These are phyloP conservation scores for Platycheirus rosarum DNA, from an alignment of 2,888 invertebrate species.

Conservation along the genomic window DNA sequence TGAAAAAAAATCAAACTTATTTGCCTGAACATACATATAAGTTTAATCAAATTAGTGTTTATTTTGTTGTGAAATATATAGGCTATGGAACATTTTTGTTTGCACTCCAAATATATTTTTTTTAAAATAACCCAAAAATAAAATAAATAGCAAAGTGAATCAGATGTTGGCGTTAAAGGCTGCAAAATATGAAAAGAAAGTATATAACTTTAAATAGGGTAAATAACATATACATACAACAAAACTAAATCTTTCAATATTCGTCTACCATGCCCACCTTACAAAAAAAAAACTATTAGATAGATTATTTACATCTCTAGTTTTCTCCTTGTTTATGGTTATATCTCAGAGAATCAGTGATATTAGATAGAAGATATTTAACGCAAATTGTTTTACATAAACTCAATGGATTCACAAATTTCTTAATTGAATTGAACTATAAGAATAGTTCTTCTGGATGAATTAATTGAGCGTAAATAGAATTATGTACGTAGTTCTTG, in stretches of 20 bases:
- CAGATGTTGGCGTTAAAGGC: no score
- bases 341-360: conserved; percentile 27
- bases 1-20: conserved; percentile 63
- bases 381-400: conserved; percentile 70
- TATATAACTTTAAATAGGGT: no score
- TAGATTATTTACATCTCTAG: no score
- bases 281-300: no score
- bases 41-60: conserved; percentile 61
- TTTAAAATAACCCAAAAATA: no score
- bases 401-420: conserved; percentile 65
- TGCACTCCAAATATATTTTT: no score
- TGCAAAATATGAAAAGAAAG: no score
- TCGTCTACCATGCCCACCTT: no score
- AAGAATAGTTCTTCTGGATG: conserved; percentile 51
- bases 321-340: conserved; percentile 22
- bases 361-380: conserved; percentile 55
- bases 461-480: conserved; percentile 70
- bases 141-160: no score
- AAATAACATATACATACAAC: no score
- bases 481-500: conserved; percentile 22
- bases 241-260: no score
- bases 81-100: no score
- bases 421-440: conserved; percentile 71
- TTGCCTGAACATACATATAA: conserved; percentile 54
- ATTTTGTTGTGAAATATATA: conserved; percentile 24